Conservation (phyloP, 2,888 invertebrate genomes). For the Pandemis corylana region DNA sequence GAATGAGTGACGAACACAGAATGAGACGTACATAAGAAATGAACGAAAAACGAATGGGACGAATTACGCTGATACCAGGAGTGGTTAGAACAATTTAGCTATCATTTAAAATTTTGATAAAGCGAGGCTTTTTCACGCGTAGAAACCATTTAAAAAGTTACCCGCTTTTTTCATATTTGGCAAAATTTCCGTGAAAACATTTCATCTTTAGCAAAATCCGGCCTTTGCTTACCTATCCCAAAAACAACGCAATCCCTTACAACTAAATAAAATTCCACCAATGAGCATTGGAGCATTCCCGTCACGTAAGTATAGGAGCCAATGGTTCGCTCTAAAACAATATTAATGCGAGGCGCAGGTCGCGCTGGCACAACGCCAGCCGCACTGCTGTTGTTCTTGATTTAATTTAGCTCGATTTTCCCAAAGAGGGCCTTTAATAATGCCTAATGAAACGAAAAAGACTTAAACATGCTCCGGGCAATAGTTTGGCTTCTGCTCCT, state of each 20-base stretch:
- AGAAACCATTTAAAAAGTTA: too few relatives aligned
- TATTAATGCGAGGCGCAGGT: conserved; percentile 53
- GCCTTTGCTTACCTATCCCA: background rate
- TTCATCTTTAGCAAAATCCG: background rate
- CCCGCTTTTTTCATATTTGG: too few relatives aligned
- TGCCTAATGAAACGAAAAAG: conserved; percentile 48
- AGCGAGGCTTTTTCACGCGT: too few relatives aligned
- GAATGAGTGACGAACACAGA: too few relatives aligned
- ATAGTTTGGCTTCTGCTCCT: background rate
- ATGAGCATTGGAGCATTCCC: conserved; percentile 48
- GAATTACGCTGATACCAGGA: too few relatives aligned
- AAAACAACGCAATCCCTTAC: conserved; percentile 12
- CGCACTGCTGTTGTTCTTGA: conserved; percentile 57
- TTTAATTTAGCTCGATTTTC: conserved; percentile 56
- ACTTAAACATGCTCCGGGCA: conserved; percentile 28
- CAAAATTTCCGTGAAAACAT: too few relatives aligned
- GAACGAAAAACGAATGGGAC: too few relatives aligned
- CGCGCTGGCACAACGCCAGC: conserved; percentile 56
- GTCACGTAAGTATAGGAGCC: conserved; percentile 51
- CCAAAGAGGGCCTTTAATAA: conserved; percentile 47
- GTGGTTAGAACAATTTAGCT: too few relatives aligned
- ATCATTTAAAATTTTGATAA: too few relatives aligned
- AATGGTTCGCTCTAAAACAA: conserved; percentile 56
- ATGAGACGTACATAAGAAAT: too few relatives aligned
- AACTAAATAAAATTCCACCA: conserved; percentile 30